Evolutionary conservation across 2,113 vertebrate genomes (phyloP).

Genomic region (Cardinalis cardinalis): DNA sequence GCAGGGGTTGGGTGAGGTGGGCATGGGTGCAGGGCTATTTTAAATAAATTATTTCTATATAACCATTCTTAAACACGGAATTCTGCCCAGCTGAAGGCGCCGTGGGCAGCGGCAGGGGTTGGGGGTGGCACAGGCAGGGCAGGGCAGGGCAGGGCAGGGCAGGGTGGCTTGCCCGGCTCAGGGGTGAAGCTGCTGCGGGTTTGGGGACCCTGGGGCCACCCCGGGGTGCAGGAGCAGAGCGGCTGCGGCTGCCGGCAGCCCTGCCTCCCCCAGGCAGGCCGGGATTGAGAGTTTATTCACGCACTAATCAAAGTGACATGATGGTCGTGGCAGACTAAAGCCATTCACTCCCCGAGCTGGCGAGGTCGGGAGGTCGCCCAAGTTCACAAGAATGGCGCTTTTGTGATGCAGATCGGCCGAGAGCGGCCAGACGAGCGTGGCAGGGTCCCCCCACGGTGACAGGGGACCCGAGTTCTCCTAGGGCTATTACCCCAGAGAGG

Average conservation of each 20-base stretch:
- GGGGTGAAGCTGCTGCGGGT: accelerated
- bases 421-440: conserved; percentile 36
- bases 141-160: neutral
- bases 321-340: conserved; percentile 74
- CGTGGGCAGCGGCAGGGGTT: no score
- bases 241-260: neutral
- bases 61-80: no score
- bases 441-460: neutral
- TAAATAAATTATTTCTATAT: no score
- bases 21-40: no score
- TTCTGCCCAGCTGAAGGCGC: no score
- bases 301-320: conserved; percentile 72
- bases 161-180: neutral
- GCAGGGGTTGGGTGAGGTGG: no score
- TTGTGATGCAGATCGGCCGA: conserved; percentile 84
- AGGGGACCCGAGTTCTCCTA: neutral
- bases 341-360: conserved; percentile 84
- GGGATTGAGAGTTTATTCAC: conserved; percentile 72
- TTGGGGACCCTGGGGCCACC: neutral
- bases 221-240: neutral
- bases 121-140: no score
- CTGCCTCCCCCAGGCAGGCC: conserved; percentile 16
- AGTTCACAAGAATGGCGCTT: conserved; percentile 78
- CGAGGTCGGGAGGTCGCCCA: conserved; percentile 83
- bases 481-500: no score